A percentile compares a stretch with the other conserved stretches of the same genome.
phyloP scores from a whole-genome alignment of 2,888 invertebrate genomes.

The Megamerina dolium region DNA sequence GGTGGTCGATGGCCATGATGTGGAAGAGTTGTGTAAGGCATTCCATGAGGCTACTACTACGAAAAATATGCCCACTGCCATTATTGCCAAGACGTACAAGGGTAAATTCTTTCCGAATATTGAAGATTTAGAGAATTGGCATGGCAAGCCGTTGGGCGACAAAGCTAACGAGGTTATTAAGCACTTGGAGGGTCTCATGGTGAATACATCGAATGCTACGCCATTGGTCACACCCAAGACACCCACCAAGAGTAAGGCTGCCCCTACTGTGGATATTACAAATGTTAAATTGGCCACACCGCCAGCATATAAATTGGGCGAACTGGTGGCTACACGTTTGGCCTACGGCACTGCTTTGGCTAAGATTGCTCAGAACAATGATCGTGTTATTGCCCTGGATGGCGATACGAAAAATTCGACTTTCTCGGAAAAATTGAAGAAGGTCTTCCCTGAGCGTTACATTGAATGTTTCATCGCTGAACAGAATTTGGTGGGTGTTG shows the following conservation, averaged over 20 bases:
- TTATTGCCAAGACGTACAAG: constrained; percentile 94
- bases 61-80: constrained; percentile 80
- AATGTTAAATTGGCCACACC: constrained; percentile 69
- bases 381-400: constrained; percentile 87
- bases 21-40: constrained; percentile 83
- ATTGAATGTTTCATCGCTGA: constrained; percentile 99
- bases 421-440: constrained; percentile 85
- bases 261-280: constrained; percentile 66
- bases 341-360: constrained; percentile 93
- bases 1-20: constrained; percentile 94
- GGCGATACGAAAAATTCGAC: constrained; percentile 99
- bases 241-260: constrained; percentile 59
- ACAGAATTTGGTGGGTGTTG: constrained; percentile 95
- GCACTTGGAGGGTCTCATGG: constrained; percentile 56
- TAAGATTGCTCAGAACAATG: constrained; percentile 71
- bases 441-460: constrained; percentile 64
- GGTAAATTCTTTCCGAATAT: constrained; percentile 85
- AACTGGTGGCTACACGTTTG: constrained; percentile 77
- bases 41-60: constrained; percentile 72
- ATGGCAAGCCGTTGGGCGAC: constrained; percentile 91
- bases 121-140: constrained; percentile 94
- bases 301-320: constrained; percentile 75
- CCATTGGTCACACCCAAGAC: constrained; percentile 59
- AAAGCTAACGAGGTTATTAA: constrained; percentile 66
- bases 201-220: constrained; percentile 28